Evolutionary conservation across 2,888 invertebrate species (phyloP), one percentile per base, ranked within the genome.

Genomic region (Harmothoe impar): DNA sequence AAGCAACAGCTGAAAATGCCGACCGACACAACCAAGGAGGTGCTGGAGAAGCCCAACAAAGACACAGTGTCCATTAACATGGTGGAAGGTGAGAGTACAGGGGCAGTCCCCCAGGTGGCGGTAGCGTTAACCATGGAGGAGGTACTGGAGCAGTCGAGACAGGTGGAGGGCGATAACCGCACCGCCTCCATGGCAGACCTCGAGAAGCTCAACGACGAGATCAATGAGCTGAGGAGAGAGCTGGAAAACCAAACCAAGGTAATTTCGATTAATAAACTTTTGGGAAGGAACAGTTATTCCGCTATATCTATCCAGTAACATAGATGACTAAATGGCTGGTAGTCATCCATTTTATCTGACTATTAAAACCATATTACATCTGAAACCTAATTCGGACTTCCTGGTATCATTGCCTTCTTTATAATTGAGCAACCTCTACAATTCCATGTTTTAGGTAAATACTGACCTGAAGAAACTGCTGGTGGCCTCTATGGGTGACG

Each of bases 401-500:
- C n/a, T n/a, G n/a, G n/a, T n/a, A n/a, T n/a, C n/a, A n/a, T n/a
- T n/a, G n/a, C n/a, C n/a, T n/a, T n/a, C n/a, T n/a, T n/a, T n/a
- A n/a, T n/a, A n/a, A n/a, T n/a, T n/a, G n/a, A n/a, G n/a, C n/a
- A n/a, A n/a, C n/a, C n/a, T n/a, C n/a, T n/a, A n/a, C n/a, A n/a
- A n/a, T n/a, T n/a, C n/a, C n/a, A n/a, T n/a, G n/a, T 7, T 92
- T 31, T 92, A 98, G 97, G 98, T 99, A 0, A 99, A 99, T 96
- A 97, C 97, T 90, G 99, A 99, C 96, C 96, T 99, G 90, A 99
- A 99, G 95, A 98, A 98, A 94, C 97, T 99, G 95, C 96, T 99
- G 90, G 98, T 99, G 10, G 99, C 99, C 15, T 98, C 99, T 23
- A 98, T 99, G 93, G 99, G 99, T 12, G 99, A 99, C 96, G 99